Base-by-base conservation (phyloP, 2,113 vertebrate species). In the Urocynchramus pylzowi region DNA sequence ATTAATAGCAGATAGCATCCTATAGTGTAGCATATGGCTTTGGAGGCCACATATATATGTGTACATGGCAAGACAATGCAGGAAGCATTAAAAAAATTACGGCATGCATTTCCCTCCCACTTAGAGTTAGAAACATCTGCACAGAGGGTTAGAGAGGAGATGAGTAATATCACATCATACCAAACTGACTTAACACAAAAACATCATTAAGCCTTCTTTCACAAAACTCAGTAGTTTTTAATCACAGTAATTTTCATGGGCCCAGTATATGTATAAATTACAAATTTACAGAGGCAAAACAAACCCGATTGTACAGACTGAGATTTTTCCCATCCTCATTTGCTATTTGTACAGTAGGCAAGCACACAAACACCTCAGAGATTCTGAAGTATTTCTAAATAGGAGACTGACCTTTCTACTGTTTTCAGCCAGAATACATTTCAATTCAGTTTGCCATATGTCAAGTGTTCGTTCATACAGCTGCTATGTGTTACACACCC, bases 61-160 rank as follows among this genome's bases (percentile, higher is more conserved):
- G 13, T 35, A 27, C 31, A 2, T 10, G 2, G 47, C 56, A 74
- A 50, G 11, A 11, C 21, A 84, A 28, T 31, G 16, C 10, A 70
- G 15, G 39, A 84, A 63, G 13, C 21, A 39, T 31, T 27, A 39
- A 14, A 68, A 59, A 53, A 57, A 13, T 4, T 33, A 9, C 2
- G 7, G 6, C 39, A 7, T 31, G 14, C 15, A 4, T 52, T 68
- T 35, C 31, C 2, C 7, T 3, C 18, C 6, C 12, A 2, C 9
- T 28, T 24, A 12, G 53, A 26, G 21, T 54, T 60, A 23, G n/a
- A 54, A 84, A 41, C 2, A 4, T 14, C 12, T 63, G 2, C 42
- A 47, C 6, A 37, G 44, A 11, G 8, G 20, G 5, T 49, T 75
- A 47, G 21, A 54, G 13, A 44, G 3, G 12, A 56, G 20, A 20